Base-by-base conservation (phyloP, 2,797 vertebrate genomes). In the Pseudomugil tenellus region DNA sequence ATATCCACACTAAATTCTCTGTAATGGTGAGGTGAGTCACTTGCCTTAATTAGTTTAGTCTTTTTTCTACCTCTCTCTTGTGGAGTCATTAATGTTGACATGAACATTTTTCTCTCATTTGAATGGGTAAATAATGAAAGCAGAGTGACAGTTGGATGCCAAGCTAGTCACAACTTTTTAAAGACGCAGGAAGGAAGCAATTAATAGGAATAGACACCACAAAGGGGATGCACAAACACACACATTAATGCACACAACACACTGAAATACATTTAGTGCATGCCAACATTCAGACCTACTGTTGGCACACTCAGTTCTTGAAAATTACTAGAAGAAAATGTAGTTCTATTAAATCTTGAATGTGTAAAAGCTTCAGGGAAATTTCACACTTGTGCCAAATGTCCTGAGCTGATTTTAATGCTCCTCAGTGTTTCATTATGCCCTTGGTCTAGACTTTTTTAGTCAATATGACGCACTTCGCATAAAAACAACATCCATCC, bases 91-190 rank as follows among this genome's bases (percentile, higher is more conserved):
- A 91, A 92, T 89, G 88, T 86, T 37, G 80, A 87, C 82, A 28
- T 64, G 84, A 91, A 91, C 79, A 83, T 86, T 91, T 89, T 91
- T 86, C 84, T 88, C 79, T 85, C 84, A 88, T 93, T 91, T 89
- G 84, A 87, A 84, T 75, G 72, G 53, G 88, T 90, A 91, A 93
- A 91, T 93, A 92, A 93, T 89, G 86, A 80, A 87, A 84, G 81
- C 28, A 32, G 83, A 85, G 75, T 89, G 90, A 93, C 92, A 89
- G 83, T 78, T 37, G 66, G 72, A 80, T 51, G 77, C 65, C 49
- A 85, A 63, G 87, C 54, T 57, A 83, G 84, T 90, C 84, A 67
- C 87, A 88, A 90, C 84, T 87, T 89, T 87, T 87, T 84, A 87
- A 83, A 82, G 72, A 82, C 80, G 84, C 79, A 58, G 84, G 80